These are phyloP conservation scores for Erithacus rubecula DNA, from an alignment of 2,797 vertebrate genomes.

Conservation along the genomic window DNA sequence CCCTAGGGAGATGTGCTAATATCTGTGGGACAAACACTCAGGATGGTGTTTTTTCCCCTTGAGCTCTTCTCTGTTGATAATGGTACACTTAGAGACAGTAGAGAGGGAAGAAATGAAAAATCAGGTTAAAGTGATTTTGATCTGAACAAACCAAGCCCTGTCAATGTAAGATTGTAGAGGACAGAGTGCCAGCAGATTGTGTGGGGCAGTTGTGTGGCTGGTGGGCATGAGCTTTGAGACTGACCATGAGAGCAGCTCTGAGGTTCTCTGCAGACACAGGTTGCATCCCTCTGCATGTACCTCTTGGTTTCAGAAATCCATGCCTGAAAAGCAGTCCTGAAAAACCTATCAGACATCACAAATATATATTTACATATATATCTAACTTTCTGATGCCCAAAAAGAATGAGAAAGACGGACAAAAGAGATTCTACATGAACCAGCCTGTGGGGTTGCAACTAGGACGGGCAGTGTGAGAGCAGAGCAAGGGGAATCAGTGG, in stretches of 20 bases:
- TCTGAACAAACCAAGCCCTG: neutral
- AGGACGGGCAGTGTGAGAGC: neutral
- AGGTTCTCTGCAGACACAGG: neutral
- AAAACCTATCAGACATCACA: neutral
- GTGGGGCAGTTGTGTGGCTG: neutral
- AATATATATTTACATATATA: neutral
- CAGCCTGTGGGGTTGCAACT: neutral
- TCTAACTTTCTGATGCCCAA: neutral
- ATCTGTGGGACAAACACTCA: neutral
- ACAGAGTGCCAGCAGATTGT: neutral
- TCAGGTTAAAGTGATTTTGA: neutral
- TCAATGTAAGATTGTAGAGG: neutral
- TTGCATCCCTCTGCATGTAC: neutral
- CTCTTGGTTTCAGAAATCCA: neutral
- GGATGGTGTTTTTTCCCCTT: neutral
- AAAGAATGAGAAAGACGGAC: neutral
- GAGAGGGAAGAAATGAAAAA: neutral
- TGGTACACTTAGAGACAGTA: neutral
- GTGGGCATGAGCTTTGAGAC: neutral
- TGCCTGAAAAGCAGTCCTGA: neutral
- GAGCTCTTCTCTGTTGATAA: neutral
- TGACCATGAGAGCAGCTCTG: neutral
- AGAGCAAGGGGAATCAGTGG: neutral
- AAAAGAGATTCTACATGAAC: neutral
- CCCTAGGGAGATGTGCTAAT: rapidly evolving